Evolutionary conservation across 2,888 invertebrate species (phyloP).

Genomic region (Siphonodentalium dalli): DNA sequence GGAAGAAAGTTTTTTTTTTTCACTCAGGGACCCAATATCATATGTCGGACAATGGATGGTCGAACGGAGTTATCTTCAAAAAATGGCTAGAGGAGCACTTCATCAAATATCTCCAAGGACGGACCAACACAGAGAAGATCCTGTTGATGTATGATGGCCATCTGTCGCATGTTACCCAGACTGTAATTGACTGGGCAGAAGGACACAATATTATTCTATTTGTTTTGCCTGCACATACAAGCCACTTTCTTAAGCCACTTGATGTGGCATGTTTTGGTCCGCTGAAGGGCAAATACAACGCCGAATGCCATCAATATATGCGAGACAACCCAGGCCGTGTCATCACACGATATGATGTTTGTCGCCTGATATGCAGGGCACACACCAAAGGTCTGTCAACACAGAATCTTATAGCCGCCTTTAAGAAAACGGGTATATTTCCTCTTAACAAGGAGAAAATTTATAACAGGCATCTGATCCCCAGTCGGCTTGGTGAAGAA

Average conservation of each 20-base stretch:
- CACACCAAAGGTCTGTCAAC: conserved; percentile 20
- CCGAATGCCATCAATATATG: conserved; percentile 21
- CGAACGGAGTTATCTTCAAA: too few species aligned
- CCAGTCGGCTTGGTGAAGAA: too few species aligned
- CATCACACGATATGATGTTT: conserved; percentile 22
- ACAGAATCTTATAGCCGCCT: conserved; percentile 20
- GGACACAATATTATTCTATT: conserved; percentile 24
- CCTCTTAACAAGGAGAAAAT: conserved; percentile 23
- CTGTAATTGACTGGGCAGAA: conserved; percentile 24
- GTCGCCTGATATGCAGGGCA: conserved; percentile 16
- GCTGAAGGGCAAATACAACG: conserved; percentile 20
- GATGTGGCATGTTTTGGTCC: conserved; percentile 28
- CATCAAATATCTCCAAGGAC: too few species aligned
- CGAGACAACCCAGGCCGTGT: conserved; percentile 14
- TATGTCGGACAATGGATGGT: too few species aligned
- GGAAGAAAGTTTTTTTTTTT: too few species aligned
- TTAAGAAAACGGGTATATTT: conserved; percentile 23
- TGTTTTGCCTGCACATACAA: conserved; percentile 30
- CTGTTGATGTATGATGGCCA: conserved; percentile 27
- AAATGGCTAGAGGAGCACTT: too few species aligned
- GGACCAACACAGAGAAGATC: too few species aligned
- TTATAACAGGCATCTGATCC: too few species aligned
- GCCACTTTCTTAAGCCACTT: conserved; percentile 24
- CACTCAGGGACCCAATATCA: too few species aligned
- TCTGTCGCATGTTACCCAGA: conserved; percentile 19